Conservation (phyloP, 2,888 invertebrate genomes). For the Leptinotarsa juncta region DNA sequence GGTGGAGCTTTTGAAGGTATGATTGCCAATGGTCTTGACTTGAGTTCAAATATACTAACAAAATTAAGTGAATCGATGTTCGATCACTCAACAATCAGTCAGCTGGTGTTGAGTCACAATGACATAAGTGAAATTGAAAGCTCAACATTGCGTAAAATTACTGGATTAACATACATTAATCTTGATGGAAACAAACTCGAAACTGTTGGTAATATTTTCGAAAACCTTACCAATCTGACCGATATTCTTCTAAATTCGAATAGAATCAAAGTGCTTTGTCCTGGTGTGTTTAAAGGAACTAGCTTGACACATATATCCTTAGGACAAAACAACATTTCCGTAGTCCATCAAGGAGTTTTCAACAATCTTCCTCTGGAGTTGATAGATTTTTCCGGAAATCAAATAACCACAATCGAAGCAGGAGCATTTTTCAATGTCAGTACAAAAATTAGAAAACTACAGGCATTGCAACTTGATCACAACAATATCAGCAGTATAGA, state of each 20-base stretch:
- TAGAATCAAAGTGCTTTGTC: background rate
- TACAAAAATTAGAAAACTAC: background rate
- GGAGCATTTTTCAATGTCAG: slow-evolving; percentile 3
- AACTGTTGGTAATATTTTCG: slow-evolving; percentile 12
- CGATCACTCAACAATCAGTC: background rate
- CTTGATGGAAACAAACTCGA: slow-evolving; percentile 14
- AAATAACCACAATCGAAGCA: slow-evolving; percentile 3
- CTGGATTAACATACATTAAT: background rate
- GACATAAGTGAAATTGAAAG: slow-evolving; percentile 13
- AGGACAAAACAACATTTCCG: slow-evolving; percentile 1
- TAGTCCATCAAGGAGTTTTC: slow-evolving; percentile 17
- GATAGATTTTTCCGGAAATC: background rate
- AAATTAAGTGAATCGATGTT: slow-evolving; percentile 6
- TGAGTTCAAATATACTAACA: background rate
- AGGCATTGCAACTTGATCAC: background rate
- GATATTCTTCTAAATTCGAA: background rate
- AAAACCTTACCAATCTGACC: background rate
- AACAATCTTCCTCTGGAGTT: slow-evolving; percentile 17
- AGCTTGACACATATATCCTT: background rate
- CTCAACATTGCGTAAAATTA: background rate
- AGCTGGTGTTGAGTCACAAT: background rate
- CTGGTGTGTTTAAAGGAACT: slow-evolving; percentile 6
- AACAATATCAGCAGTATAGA: slow-evolving; percentile 18
- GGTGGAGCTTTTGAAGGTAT: slow-evolving; percentile 15
- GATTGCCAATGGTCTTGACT: background rate